Base-by-base conservation (phyloP, 1,140 invertebrate species). In the Diorhabda elongata region DNA sequence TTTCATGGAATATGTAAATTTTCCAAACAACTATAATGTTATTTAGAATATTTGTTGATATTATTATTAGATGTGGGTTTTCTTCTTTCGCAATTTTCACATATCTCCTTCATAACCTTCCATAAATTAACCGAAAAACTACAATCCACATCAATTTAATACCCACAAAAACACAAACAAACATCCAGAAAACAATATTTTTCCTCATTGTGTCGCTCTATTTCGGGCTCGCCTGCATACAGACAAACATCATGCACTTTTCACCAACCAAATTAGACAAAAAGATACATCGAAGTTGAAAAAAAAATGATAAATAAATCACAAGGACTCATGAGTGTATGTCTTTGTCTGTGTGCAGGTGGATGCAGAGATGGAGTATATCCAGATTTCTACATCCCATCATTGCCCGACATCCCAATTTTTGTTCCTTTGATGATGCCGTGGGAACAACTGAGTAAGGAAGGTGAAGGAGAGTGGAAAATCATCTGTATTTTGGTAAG, bases 301-400 rank as follows among this genome's bases (percentile, higher is more conserved):
- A 69, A 68, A 73, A 64, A 64, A 64, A 64, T 52, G 67, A 67
- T 69, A n/a, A 71, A 67, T 45, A 72, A 62, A 64, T 52, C 42
- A 57, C 5, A 69, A 71, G 68, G 60, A 70, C 73, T 78, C 71
- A 77, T 74, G 65, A 75, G 72, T 77, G 76, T 75, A 64, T 77
- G 73, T 77, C 72, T 79, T 75, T 80, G 78, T 79, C 79, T 80
- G 79, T 80, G 79, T 80, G 79, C 76, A 80, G 79, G 79, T 80
- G 71, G 70, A 76, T 73, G 77, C 73, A 78, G 73, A 58, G 73
- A 67, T 8, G 52, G 42, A 57, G 45, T 41, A 52, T 2, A 52
- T 52, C 47, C 47, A 52, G 47, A 58, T 42, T 26, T 45, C 47
- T 26, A 42, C 45, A n/a, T 26, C 43, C 64, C 56, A 57, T 42